These are phyloP conservation scores for Protonemura montana DNA, from an alignment of 2,888 invertebrate genomes.

Conservation along the genomic window DNA sequence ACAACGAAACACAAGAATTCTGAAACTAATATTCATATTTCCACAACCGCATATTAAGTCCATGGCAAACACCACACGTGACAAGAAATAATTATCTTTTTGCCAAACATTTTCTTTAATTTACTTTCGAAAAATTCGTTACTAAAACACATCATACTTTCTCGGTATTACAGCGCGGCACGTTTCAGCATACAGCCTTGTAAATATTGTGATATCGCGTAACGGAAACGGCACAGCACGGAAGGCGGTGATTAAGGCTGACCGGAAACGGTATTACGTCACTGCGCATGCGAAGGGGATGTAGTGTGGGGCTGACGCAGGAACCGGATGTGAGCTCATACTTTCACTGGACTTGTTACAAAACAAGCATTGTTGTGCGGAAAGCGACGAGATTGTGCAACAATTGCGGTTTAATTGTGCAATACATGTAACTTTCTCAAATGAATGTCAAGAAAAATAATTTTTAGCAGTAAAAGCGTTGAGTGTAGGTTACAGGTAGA, in stretches of 20 bases:
- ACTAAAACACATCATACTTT: not conserved
- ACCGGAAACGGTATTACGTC: not conserved
- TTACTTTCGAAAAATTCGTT: not conserved
- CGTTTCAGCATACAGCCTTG: not conserved
- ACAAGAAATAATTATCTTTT: not conserved
- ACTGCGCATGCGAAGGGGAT: not conserved
- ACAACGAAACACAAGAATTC: not conserved
- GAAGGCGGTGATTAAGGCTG: not conserved
- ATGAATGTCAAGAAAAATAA: no score
- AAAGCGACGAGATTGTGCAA: no score
- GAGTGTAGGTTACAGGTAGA: no score
- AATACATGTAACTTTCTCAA: no score
- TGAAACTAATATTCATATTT: not conserved
- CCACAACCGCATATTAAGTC: not conserved
- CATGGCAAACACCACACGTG: not conserved
- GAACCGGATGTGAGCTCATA: not conserved
- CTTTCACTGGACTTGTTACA: not conserved
- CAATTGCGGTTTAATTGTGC: no score
- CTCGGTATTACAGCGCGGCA: not conserved
- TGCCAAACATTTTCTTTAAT: not conserved
- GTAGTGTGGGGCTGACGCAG: not conserved
- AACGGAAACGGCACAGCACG: not conserved
- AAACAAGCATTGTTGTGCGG: not conserved
- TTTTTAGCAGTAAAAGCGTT: no score
- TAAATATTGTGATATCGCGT: not conserved